Evolutionary conservation across 2,888 invertebrate species (phyloP), one percentile per base, ranked within the genome.

Genomic region (Pelosia muscerda): DNA sequence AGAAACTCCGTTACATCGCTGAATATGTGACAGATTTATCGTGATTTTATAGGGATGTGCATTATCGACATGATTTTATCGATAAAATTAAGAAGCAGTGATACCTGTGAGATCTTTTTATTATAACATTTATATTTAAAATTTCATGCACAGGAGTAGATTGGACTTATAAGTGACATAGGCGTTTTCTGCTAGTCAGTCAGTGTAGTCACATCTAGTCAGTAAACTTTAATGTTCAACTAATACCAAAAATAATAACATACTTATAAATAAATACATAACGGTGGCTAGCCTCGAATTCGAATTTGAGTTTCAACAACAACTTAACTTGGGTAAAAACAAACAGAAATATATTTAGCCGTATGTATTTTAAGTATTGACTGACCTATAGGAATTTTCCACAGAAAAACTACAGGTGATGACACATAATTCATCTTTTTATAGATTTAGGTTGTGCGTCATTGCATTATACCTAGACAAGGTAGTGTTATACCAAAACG

Each of bases 1-100:
- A 92, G 94, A 94, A 94, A 94, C 93, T 92, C 91, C 87, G 93
- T 93, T 94, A 93, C 94, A 92, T 92, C 92, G 93, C 91, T 94
- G 94, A 95, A 95, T 94, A 94, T 92, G 92, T 92, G 94, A 94
- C 94, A 94, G 94, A 95, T 95, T 95, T 95, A 95, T 94, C 90
- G 94, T 81, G 89, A 89, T 89, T 88, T 83, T 65, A 56, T 90
- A 92, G 93, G 79, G 92, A 76, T 84, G 91, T 66, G 59, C 61
- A 22, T 6, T 25, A 57, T 56, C 53, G 31, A 6, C 59, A 59
- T 42, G 25, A 70, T 60, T 71, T 38, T 77, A 75, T 84, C 83
- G 82, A 83, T 79, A 74, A 65, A 66, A 72, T 73, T 9, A 15
- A 3, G 3, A 15, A 42, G 19, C 5, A 6, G 6, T 42, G 1